Percentiles rank a stretch among this genome's conserved stretches.
Evolutionary conservation across 2,888 invertebrate species (phyloP).

Genomic region (Apotomis turbidana): DNA sequence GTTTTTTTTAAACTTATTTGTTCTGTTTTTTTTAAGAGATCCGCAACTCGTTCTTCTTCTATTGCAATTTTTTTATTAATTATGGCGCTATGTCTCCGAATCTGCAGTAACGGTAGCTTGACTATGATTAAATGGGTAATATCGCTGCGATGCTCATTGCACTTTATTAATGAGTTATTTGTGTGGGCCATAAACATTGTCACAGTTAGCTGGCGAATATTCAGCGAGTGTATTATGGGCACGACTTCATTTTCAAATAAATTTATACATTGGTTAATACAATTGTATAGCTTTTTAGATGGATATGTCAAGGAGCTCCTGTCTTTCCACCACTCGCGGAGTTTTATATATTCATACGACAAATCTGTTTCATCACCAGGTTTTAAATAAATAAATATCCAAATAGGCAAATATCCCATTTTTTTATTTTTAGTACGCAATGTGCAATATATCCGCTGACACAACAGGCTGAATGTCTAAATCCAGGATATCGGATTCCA

Average conservation of each 20-base stretch:
- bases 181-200: slow-evolving; percentile 7
- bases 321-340: neutral
- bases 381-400: no score
- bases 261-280: slow-evolving; percentile 2
- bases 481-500: neutral
- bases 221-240: slow-evolving; percentile 3
- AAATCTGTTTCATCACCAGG: neutral
- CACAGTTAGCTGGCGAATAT: slow-evolving; percentile 15
- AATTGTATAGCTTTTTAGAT: slow-evolving; percentile 1
- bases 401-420: neutral
- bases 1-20: no score
- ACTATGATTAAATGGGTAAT: neutral
- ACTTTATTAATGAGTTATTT: slow-evolving; percentile 3
- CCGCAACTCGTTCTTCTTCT: slow-evolving; percentile 2
- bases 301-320: slow-evolving; percentile 5
- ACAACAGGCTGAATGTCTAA: neutral
- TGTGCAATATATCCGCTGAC: neutral
- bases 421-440: neutral
- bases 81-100: slow-evolving; percentile 1
- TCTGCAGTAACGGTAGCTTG: neutral
- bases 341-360: neutral
- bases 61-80: neutral
- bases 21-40: slow-evolving; percentile 1
- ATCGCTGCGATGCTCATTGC: slow-evolving; percentile 6
- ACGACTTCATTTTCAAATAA: slow-evolving; percentile 11